Conservation (phyloP, 1,140 invertebrate species). For the Sitophilus oryzae region DNA sequence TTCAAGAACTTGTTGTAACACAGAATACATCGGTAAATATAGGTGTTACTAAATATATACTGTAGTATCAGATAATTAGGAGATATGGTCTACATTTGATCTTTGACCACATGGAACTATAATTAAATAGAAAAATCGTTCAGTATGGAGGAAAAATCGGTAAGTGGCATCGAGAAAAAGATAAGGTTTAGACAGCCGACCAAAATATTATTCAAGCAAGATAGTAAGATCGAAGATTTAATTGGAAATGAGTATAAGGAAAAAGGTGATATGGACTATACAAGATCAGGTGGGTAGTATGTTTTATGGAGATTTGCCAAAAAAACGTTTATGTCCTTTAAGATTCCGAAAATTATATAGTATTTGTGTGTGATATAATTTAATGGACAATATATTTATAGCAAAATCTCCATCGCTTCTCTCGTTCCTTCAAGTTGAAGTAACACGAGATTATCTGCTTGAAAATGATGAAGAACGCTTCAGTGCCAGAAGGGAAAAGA, state of each 20-base stretch:
- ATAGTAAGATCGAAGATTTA: slow-evolving; percentile 43
- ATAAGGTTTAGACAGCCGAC: slow-evolving; percentile 41
- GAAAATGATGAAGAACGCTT: slow-evolving; percentile 93
- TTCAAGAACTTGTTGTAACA: too few relatives aligned
- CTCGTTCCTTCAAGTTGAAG: slow-evolving; percentile 77
- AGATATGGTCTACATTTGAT: too few relatives aligned
- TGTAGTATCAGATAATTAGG: too few relatives aligned
- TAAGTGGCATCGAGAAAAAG: slow-evolving; percentile 28
- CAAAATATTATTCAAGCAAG: slow-evolving; percentile 39
- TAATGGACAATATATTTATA: slow-evolving; percentile 16
- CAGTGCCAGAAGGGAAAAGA: slow-evolving; percentile 87
- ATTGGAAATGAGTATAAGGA: slow-evolving; percentile 27
- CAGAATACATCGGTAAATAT: too few relatives aligned
- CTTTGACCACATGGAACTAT: neutral
- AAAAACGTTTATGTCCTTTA: too few relatives aligned
- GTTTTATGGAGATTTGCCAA: slow-evolving; percentile 1
- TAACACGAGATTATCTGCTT: slow-evolving; percentile 84
- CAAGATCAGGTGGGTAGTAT: slow-evolving; percentile 31
- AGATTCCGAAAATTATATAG: neutral
- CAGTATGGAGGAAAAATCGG: slow-evolving; percentile 7
- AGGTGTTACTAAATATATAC: too few relatives aligned
- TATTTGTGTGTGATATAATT: slow-evolving; percentile 3
- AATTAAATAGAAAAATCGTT: neutral
- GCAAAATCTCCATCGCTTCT: slow-evolving; percentile 54
- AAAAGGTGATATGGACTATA: slow-evolving; percentile 5